Base-by-base conservation (phyloP, 2,888 invertebrate genomes). In the Boloria euphrosyne region DNA sequence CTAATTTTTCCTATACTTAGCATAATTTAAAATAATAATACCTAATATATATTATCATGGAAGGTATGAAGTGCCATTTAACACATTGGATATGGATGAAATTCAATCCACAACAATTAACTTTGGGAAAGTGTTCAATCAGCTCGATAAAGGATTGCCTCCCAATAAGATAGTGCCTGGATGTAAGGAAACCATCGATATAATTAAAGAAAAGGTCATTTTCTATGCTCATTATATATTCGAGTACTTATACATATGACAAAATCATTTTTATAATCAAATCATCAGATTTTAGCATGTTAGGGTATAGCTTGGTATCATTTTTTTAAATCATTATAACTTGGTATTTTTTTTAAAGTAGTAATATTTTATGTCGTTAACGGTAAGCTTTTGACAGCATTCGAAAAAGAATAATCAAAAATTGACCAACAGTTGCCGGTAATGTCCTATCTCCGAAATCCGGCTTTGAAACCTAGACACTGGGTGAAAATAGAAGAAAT, bases 401-500 rank as follows among this genome's bases (percentile, higher is more conserved):
- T 10, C 13, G 3, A 38, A 38, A 38, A 38, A 38, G 0, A 16
- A 53, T 1, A 10, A 2, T 38, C 4, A n/a, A n/a, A 27, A 10
- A 13, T 58, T 6, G 16, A 18, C 54, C 13, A 84, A 70, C 78
- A 95, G 94, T 79, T 97, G 60, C 96, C 97, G 0, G 95, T 96
- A 3, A 94, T 98, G 74, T 94, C 95, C 1, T 96, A 96, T 78
- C 88, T 98, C 47, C 93, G 97, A 60, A 98, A 97, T 87, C 96
- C 96, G 0, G 93, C 95, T 18, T 85, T 98, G 59, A 95, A 95
- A 78, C 90, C 93, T 61, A 94, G 98, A 0, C 98, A 98, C 81
- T 98, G 97, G 97, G 92, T 95, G n/a, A 93, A 94, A 78, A 95
- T 98, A 53, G 97, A 97, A 79, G 93, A 93, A 16, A 86, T 96